Percentiles rank a stretch among this genome's conserved stretches.
phyloP scores from a whole-genome alignment of 2,113 vertebrate species.

The Greenwoodochromis staneri region DNA sequence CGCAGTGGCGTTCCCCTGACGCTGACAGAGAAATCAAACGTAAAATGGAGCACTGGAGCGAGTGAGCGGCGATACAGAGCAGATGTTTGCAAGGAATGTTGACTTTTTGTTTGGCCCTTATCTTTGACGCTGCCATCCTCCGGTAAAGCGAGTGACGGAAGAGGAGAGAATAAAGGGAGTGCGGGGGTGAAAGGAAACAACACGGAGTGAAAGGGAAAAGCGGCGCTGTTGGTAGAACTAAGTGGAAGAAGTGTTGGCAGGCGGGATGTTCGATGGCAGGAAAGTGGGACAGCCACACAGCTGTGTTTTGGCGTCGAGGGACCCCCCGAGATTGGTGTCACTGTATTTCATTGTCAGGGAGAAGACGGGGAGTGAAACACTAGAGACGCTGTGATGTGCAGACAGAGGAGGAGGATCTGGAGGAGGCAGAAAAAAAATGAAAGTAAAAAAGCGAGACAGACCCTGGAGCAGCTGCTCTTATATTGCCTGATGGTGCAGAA shows the following conservation, averaged over 20 bases:
- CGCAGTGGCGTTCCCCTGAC: conserved; percentile 52
- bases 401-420: neutral
- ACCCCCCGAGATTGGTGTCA: conserved; percentile 68
- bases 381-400: conserved; percentile 13
- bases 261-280: conserved; percentile 50
- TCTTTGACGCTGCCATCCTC: conserved; percentile 56
- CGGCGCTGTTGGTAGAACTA: conserved; percentile 43
- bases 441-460: neutral
- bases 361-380: conserved; percentile 41
- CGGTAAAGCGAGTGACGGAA: conserved; percentile 46
- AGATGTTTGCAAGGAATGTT: conserved; percentile 65
- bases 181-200: conserved; percentile 21
- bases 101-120: conserved; percentile 64
- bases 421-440: neutral
- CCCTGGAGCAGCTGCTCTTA: conserved; percentile 37
- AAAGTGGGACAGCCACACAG: conserved; percentile 75
- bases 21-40: conserved; percentile 63
- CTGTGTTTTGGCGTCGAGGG: conserved; percentile 67
- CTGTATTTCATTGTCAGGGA: conserved; percentile 70
- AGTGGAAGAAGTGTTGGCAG: conserved; percentile 52
- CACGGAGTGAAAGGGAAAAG: neutral
- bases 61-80: conserved; percentile 49
- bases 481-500: conserved; percentile 27
- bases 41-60: conserved; percentile 61
- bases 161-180: neutral